Percentiles rank a stretch among this genome's conserved stretches.
Evolutionary conservation across 1,140 invertebrate genomes (phyloP).

Genomic region (Amphibalanus amphitrite): DNA sequence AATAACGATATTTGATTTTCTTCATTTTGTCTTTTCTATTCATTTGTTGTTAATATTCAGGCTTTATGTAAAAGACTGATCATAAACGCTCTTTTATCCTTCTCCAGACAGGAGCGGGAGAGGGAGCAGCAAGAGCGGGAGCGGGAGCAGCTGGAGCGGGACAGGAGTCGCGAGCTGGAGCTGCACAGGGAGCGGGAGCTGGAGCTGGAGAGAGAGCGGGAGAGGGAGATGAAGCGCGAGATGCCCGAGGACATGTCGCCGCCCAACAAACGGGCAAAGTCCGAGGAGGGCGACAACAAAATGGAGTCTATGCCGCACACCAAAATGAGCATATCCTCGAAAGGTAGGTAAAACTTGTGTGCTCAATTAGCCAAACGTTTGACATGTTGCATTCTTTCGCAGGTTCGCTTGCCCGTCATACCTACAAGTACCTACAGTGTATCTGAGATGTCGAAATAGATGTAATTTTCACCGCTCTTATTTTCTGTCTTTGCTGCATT

Average conservation of each 20-base stretch:
- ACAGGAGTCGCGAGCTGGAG: background rate
- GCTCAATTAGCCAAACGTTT: too few species aligned
- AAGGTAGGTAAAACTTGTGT: too few species aligned
- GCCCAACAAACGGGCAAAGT: background rate
- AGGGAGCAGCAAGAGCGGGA: background rate
- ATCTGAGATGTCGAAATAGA: too few species aligned
- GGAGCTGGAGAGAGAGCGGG: slow-evolving; percentile 3
- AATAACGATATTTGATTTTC: too few species aligned
- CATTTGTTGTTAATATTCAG: too few species aligned
- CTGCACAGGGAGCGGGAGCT: slow-evolving; percentile 20
- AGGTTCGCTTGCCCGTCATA: too few species aligned
- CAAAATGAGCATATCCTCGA: background rate
- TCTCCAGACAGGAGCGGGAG: background rate
- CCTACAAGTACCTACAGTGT: too few species aligned
- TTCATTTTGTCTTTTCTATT: too few species aligned
- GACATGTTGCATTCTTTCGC: too few species aligned
- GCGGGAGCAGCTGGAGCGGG: background rate
- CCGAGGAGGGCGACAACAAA: background rate
- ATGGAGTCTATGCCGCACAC: background rate
- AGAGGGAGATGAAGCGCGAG: background rate
- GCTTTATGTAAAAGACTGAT: too few species aligned
- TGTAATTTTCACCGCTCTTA: too few species aligned
- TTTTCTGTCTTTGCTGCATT: too few species aligned
- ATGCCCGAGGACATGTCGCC: background rate
- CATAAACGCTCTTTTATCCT: background rate